A percentile compares a stretch with the other conserved stretches of the same genome.
Conservation (phyloP, 2,113 vertebrate species). For the Tor tambroides region DNA sequence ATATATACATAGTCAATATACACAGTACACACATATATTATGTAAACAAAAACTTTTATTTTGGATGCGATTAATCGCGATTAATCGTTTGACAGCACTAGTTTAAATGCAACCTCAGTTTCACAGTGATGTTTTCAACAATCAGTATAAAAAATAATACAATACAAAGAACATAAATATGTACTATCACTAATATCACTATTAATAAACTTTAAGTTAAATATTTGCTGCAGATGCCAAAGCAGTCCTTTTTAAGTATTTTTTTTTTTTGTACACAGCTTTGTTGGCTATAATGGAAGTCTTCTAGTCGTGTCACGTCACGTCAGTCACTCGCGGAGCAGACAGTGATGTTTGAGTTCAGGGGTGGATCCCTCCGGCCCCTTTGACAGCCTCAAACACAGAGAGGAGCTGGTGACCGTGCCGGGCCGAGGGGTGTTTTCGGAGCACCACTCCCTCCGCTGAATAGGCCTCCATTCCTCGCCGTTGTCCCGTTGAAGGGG, state of each 20-base stretch:
- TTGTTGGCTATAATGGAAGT: neutral
- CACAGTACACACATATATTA: too few relatives aligned
- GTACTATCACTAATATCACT: too few relatives aligned
- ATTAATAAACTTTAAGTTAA: too few relatives aligned
- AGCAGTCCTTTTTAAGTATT: neutral
- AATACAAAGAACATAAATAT: too few relatives aligned
- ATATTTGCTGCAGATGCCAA: neutral
- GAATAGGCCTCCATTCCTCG: neutral
- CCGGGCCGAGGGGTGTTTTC: neutral
- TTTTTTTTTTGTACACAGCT: neutral
- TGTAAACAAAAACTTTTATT: too few relatives aligned
- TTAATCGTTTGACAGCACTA: too few relatives aligned
- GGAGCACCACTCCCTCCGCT: conserved; percentile 4
- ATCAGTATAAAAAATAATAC: too few relatives aligned
- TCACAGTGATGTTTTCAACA: too few relatives aligned
- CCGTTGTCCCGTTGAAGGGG: conserved; percentile 28
- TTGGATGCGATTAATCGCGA: too few relatives aligned
- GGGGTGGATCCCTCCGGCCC: conserved; percentile 40
- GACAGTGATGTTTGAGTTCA: conserved; percentile 30
- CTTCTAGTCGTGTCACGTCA: neutral
- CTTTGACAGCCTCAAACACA: conserved; percentile 40
- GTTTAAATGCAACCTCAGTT: too few relatives aligned
- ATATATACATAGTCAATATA: too few relatives aligned
- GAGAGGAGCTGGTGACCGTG: conserved; percentile 42
- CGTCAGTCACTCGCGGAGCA: neutral